Evolutionary conservation across 2,888 invertebrate species (phyloP), one percentile per base, ranked within the genome.

Genomic region (Matsumyia berberina): DNA sequence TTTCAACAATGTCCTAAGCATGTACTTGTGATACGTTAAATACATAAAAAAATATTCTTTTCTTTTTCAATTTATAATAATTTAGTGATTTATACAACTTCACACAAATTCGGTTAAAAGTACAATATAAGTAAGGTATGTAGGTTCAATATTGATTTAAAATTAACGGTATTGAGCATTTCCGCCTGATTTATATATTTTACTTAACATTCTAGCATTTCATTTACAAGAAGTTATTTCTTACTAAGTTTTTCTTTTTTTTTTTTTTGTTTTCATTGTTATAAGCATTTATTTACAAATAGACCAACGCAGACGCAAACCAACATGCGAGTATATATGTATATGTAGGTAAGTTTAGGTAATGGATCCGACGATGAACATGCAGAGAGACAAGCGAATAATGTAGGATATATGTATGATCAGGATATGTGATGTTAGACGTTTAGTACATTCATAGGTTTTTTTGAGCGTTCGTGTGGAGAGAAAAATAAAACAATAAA

Each of bases 381-480:
- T 31, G 76, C 51, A 39, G 55, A 76, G 55, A 76, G 49, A 70
- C 8, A 77, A 66, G 70, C 77, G 70, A 66, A 44, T 12, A 64
- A 31, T 57, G 42, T 57, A 55, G 66, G 78, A 78, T 78, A 78
- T 46, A 24, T 24, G 24, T 4, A 24, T 78, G 51, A 73, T 73
- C 60, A 58, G 46, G 78, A 82, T 82, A 82, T 82, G 82, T 82
- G 78, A 62, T 69, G 70, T 76, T 70, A 70, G 49, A 76, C 9
- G 39, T 82, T 72, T 78, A 78, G 77, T 78, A 82, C 70, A 69
- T 77, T 82, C 35, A 77, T 70, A 70, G 81, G 70, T 82, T 69
- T 82, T 60, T 42, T 74, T 74, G 67, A 80, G 74, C 66, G 49
- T 80, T 76, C 49, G 29, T 64, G 15, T 51, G 11, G 29, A 6